phyloP scores from a whole-genome alignment of 30 jellyfish, hydroid and myxozoan species.

The Rhopilema esculentum region DNA sequence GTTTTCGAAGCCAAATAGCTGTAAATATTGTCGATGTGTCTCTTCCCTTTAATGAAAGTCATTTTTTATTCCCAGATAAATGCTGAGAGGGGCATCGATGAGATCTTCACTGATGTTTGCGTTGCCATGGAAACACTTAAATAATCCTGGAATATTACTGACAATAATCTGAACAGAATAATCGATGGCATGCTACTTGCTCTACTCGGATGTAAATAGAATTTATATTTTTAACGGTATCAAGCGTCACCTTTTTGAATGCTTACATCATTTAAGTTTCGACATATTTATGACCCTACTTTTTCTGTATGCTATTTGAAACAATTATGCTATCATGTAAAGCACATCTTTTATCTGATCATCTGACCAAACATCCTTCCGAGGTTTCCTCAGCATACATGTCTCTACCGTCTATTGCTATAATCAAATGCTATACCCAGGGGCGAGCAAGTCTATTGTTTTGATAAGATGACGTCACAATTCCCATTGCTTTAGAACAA shows the following conservation, averaged over 20 bases:
- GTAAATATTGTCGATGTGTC: not conserved
- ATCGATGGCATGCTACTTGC: not conserved
- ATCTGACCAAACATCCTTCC: too few species aligned
- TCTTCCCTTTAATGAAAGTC: not conserved
- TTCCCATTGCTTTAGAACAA: too few species aligned
- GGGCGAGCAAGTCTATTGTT: too few species aligned
- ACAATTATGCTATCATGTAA: not conserved
- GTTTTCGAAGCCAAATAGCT: not conserved
- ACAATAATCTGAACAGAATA: not conserved
- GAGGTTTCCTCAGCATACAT: too few species aligned
- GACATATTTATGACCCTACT: not conserved
- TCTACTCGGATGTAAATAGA: not conserved
- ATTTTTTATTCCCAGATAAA: conserved; percentile 62
- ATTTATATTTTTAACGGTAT: not conserved
- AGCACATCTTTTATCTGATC: not conserved
- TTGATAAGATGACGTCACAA: too few species aligned
- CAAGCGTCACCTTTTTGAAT: not conserved
- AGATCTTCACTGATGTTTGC: conserved; percentile 87
- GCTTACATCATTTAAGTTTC: not conserved
- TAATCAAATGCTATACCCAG: too few species aligned
- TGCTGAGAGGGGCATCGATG: conserved; percentile 90
- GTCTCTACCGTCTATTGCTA: too few species aligned
- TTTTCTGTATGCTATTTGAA: not conserved
- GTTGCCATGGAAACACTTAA: conserved; percentile 72
- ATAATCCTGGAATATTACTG: not conserved